Conservation (phyloP, 1,140 invertebrate species). For the Caenorhabditis remanei region DNA sequence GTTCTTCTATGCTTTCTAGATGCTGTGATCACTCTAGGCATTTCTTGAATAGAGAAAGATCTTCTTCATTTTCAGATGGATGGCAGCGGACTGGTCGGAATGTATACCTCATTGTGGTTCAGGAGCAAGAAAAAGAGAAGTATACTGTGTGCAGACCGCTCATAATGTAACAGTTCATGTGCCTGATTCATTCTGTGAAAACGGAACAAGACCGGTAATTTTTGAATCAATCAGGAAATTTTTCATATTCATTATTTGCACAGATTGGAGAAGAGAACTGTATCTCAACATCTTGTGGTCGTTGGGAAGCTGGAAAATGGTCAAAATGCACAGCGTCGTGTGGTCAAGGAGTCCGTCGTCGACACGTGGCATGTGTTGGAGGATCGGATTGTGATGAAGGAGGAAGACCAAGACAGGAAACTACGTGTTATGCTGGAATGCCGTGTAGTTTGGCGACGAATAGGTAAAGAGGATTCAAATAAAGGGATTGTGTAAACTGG, state of each 20-base stretch:
- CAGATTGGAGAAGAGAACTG: slow-evolving; percentile 66
- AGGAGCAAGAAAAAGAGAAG: slow-evolving; percentile 59
- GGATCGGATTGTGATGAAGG: slow-evolving; percentile 64
- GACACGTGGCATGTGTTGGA: slow-evolving; percentile 73
- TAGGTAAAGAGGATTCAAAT: neutral
- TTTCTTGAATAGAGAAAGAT: neutral
- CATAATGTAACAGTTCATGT: slow-evolving; percentile 54
- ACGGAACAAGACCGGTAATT: slow-evolving; percentile 58
- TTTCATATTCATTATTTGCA: neutral
- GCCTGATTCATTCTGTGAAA: slow-evolving; percentile 63
- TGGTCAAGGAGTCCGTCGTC: slow-evolving; percentile 80
- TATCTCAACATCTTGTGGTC: slow-evolving; percentile 53
- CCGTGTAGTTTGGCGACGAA: slow-evolving; percentile 48
- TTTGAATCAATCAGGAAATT: neutral
- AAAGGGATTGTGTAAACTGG: too few species aligned
- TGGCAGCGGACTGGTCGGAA: slow-evolving; percentile 60
- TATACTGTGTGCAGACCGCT: slow-evolving; percentile 69
- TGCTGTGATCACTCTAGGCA: slow-evolving; percentile 4
- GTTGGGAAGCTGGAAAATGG: slow-evolving; percentile 66
- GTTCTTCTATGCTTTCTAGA: slow-evolving; percentile 48
- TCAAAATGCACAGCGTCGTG: slow-evolving; percentile 77
- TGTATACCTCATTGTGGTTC: slow-evolving; percentile 57
- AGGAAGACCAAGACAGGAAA: slow-evolving; percentile 4
- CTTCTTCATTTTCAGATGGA: slow-evolving; percentile 74
- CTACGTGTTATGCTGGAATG: slow-evolving; percentile 58